phyloP scores from a whole-genome alignment of 2,113 vertebrate genomes.

The Ptilonorhynchus violaceus region DNA sequence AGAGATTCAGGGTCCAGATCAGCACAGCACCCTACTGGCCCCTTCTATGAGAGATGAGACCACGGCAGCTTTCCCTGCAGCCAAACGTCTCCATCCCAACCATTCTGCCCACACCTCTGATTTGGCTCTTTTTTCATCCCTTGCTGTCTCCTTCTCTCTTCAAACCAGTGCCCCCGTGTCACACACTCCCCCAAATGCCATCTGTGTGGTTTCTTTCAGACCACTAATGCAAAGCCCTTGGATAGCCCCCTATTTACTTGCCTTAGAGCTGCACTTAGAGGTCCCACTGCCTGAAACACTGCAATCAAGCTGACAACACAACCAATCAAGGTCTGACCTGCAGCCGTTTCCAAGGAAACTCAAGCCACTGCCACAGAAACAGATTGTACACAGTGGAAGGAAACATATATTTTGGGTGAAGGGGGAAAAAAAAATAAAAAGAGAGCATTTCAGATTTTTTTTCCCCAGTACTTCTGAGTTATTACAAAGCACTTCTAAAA shows the following conservation, averaged over 20 bases:
- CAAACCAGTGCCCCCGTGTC: background rate
- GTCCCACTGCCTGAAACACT: slow-evolving; percentile 57
- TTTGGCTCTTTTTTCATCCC: background rate
- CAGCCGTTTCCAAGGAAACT: slow-evolving; percentile 67
- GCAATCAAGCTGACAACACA: slow-evolving; percentile 70
- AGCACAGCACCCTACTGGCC: background rate
- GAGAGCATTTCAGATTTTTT: background rate
- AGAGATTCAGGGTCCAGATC: background rate
- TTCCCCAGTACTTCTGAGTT: background rate
- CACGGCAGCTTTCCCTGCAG: background rate
- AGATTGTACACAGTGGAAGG: slow-evolving; percentile 58
- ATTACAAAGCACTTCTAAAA: slow-evolving; percentile 35
- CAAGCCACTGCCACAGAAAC: slow-evolving; percentile 60
- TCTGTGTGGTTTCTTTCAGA: slow-evolving; percentile 51
- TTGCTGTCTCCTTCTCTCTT: background rate
- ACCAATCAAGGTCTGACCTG: slow-evolving; percentile 68
- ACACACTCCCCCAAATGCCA: slow-evolving; percentile 13
- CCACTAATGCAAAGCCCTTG: slow-evolving; percentile 52
- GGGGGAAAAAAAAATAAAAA: background rate
- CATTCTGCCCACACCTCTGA: background rate
- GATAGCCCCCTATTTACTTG: slow-evolving; percentile 47
- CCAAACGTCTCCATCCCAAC: background rate
- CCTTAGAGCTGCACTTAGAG: slow-evolving; percentile 35
- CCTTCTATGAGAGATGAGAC: fast-evolving
- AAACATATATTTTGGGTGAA: slow-evolving; percentile 53